These are phyloP conservation scores for Pheucticus melanocephalus DNA, from an alignment of 2,113 vertebrate genomes.

Conservation along the genomic window DNA sequence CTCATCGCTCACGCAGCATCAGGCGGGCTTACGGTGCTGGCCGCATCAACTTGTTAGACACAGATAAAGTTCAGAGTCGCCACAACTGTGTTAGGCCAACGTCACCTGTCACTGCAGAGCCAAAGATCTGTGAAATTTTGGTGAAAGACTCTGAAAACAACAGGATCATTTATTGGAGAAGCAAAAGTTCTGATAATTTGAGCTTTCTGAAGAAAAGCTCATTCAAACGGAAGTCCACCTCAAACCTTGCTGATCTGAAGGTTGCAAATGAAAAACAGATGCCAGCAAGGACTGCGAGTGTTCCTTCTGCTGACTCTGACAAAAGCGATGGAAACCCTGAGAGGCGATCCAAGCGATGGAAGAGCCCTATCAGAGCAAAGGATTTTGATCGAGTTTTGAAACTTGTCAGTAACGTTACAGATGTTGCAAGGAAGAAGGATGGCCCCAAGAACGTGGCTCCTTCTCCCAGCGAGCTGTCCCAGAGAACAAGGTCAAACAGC, in stretches of 20 bases:
- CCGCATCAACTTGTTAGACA: slow-evolving; percentile 84
- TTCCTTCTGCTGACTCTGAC: slow-evolving; percentile 73
- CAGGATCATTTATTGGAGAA: slow-evolving; percentile 77
- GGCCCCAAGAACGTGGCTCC: slow-evolving; percentile 4
- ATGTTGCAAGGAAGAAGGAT: slow-evolving; percentile 74
- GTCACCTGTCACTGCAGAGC: neutral
- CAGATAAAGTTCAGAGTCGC: slow-evolving; percentile 25
- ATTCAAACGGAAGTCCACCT: slow-evolving; percentile 82
- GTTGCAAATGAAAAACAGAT: slow-evolving; percentile 37
- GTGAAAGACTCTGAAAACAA: slow-evolving; percentile 67
- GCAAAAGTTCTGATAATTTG: slow-evolving; percentile 89
- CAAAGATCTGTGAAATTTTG: slow-evolving; percentile 53
- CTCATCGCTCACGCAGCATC: slow-evolving; percentile 88
- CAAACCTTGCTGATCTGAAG: slow-evolving; percentile 68
- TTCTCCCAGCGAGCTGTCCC: neutral
- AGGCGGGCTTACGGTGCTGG: slow-evolving; percentile 87
- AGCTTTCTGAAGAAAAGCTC: slow-evolving; percentile 83
- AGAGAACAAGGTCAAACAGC: slow-evolving; percentile 68
- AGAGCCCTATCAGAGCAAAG: slow-evolving; percentile 78
- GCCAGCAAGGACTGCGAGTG: slow-evolving; percentile 75
- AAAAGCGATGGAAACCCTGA: slow-evolving; percentile 48
- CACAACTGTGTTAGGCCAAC: neutral
- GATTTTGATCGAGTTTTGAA: slow-evolving; percentile 82
- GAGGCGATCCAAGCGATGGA: slow-evolving; percentile 70
- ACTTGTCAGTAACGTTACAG: slow-evolving; percentile 84